Percentiles rank a stretch among this genome's conserved stretches.
phyloP scores from a whole-genome alignment of 2,797 vertebrate species.

The Carduelis carduelis region DNA sequence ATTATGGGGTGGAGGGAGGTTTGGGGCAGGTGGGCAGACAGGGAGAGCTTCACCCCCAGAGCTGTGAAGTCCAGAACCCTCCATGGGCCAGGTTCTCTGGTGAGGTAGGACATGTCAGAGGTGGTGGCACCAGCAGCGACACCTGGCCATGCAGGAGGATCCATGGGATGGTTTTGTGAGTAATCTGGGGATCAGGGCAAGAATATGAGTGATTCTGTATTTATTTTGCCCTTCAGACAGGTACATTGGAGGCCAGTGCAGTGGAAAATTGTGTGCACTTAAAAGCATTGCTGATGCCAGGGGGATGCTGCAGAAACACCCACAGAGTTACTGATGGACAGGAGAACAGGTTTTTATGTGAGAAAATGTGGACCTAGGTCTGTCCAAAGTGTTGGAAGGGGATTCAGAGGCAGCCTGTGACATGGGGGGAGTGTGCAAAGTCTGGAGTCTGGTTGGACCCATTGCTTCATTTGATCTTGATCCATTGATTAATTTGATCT shows the following conservation, averaged over 20 bases:
- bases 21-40: background rate
- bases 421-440: background rate
- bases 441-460: background rate
- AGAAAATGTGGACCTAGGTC: background rate
- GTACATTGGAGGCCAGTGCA: background rate
- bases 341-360: background rate
- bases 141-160: rapidly evolving
- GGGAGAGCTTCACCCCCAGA: background rate
- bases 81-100: rapidly evolving
- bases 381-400: background rate
- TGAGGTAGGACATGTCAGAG: background rate
- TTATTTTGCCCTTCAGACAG: background rate
- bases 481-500: too few relatives aligned
- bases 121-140: background rate
- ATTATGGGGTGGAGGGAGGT: background rate
- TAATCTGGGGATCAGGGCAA: background rate
- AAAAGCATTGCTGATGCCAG: rapidly evolving
- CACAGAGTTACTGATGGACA: background rate
- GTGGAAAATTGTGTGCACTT: background rate
- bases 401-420: background rate
- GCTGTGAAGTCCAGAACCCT: background rate
- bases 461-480: background rate
- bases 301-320: background rate
- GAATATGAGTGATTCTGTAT: rapidly evolving
- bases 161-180: background rate